A percentile compares a stretch with the other conserved stretches of the same genome.
Evolutionary conservation across 2,113 vertebrate species (phyloP).

Genomic region (Gracilinanus agilis): DNA sequence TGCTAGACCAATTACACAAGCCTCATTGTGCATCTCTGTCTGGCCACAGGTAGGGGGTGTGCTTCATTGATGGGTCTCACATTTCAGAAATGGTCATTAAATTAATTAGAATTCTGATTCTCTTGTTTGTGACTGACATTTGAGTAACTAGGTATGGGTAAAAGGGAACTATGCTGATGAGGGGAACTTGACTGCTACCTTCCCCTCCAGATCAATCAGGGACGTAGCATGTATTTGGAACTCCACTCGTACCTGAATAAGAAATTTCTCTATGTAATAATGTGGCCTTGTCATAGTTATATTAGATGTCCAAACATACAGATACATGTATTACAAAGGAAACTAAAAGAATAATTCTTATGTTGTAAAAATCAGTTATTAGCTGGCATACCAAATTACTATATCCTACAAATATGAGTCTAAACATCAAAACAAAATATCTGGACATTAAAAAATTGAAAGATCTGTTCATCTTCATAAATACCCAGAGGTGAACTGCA

Average conservation of each 20-base stretch:
- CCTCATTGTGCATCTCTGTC: not conserved
- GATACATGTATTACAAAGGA: not conserved
- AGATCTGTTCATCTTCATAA: not conserved
- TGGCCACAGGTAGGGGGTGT: no score
- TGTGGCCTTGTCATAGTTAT: not conserved
- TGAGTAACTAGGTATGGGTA: not conserved
- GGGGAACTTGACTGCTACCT: not conserved
- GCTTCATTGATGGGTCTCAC: not conserved
- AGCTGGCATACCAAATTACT: not conserved
- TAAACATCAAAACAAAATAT: not conserved
- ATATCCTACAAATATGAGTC: not conserved
- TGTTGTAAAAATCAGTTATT: not conserved
- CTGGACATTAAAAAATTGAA: no score
- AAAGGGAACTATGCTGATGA: not conserved
- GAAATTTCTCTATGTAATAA: not conserved
- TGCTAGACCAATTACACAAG: not conserved
- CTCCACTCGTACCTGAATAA: not conserved
- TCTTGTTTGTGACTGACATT: not conserved
- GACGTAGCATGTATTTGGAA: not conserved
- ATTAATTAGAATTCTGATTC: not conserved
- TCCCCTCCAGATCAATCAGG: not conserved
- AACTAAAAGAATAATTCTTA: not conserved
- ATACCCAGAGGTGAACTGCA: not conserved
- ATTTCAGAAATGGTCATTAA: not conserved
- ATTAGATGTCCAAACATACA: not conserved